phyloP scores from a whole-genome alignment of 2,113 vertebrate species.

The Amphiprion percula region DNA sequence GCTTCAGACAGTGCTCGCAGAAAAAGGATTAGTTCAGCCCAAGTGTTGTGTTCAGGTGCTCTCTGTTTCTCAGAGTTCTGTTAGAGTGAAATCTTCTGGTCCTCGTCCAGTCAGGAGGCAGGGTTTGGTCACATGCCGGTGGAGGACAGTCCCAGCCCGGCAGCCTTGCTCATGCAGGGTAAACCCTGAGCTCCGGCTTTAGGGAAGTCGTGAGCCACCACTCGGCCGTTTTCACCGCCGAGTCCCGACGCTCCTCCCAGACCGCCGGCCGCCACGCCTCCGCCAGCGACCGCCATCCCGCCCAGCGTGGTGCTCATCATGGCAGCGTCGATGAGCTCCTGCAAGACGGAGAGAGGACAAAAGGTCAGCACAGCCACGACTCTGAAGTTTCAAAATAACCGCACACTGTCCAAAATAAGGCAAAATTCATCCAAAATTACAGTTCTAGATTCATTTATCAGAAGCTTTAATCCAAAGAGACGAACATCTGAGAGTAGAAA shows the following conservation, averaged over 20 bases:
- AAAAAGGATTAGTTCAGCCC: slow-evolving; percentile 58
- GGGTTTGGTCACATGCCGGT: slow-evolving; percentile 86
- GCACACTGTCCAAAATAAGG: no score
- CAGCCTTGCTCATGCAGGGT: slow-evolving; percentile 93
- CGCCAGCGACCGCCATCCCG: slow-evolving; percentile 77
- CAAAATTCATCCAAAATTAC: no score
- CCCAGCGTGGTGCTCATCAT: slow-evolving; percentile 90
- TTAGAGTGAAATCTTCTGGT: not conserved
- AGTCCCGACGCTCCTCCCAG: slow-evolving; percentile 54
- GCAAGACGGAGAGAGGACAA: slow-evolving; percentile 29
- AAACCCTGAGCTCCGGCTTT: slow-evolving; percentile 90
- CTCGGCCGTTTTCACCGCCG: slow-evolving; percentile 91
- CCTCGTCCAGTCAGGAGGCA: slow-evolving; percentile 42
- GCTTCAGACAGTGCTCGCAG: slow-evolving; percentile 59
- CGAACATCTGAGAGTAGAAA: no score
- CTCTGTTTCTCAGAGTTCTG: slow-evolving; percentile 39
- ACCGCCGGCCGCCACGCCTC: slow-evolving; percentile 30
- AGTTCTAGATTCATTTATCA: no score
- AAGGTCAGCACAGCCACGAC: not conserved
- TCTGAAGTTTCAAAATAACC: no score
- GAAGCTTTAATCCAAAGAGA: no score
- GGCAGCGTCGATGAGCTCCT: slow-evolving; percentile 94
- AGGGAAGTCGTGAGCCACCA: slow-evolving; percentile 90
- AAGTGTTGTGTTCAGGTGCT: slow-evolving; percentile 72
- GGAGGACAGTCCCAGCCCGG: slow-evolving; percentile 91